Conservation (phyloP, 2,113 vertebrate species). For the Xiphophorus maculatus region DNA sequence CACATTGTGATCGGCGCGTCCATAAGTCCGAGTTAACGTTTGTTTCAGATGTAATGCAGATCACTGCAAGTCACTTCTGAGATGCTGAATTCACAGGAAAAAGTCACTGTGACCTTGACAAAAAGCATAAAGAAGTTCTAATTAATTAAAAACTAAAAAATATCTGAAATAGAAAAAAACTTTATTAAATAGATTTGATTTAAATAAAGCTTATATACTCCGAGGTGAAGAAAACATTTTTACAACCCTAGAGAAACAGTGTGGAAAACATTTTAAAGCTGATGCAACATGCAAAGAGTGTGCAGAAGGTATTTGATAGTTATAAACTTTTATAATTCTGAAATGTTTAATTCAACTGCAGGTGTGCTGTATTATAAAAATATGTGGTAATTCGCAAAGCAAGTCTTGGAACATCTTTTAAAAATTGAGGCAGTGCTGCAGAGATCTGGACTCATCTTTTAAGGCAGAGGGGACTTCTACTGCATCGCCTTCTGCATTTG, state of each 20-base stretch:
- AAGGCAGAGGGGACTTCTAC: neutral
- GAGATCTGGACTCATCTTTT: neutral
- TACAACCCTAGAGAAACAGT: neutral
- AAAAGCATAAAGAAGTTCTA: neutral
- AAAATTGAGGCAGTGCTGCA: neutral
- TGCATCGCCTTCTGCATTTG: neutral
- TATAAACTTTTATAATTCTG: neutral
- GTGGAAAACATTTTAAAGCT: neutral
- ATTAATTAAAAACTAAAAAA: neutral
- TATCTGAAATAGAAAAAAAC: neutral
- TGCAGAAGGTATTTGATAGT: neutral
- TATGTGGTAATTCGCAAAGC: neutral
- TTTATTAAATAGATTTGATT: neutral
- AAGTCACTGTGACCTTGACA: slow-evolving; percentile 5
- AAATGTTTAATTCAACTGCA: neutral
- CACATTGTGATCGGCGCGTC: neutral
- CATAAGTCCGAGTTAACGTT: slow-evolving; percentile 6
- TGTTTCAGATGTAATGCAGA: slow-evolving; percentile 2
- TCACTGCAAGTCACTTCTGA: neutral
- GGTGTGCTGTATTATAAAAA: neutral
- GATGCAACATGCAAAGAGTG: neutral
- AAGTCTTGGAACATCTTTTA: neutral
- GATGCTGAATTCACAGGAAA: slow-evolving; percentile 1
- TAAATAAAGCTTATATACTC: neutral
- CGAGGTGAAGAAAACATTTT: neutral